Evolutionary conservation across 2,113 vertebrate genomes (phyloP).

Genomic region (Hypomesus transpacificus): DNA sequence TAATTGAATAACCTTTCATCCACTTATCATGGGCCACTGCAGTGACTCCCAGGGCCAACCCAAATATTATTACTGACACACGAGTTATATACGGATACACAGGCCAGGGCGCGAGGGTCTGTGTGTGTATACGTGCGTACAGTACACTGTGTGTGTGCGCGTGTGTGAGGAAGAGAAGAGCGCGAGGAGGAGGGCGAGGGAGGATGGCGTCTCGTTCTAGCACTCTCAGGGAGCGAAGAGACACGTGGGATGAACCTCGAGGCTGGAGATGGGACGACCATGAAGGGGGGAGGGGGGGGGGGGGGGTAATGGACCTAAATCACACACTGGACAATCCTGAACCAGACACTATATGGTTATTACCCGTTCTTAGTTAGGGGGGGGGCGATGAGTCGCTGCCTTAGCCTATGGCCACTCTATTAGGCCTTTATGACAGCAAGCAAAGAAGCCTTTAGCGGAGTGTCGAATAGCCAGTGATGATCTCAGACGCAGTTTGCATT

Average conservation of each 20-base stretch:
- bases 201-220: background rate
- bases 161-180: background rate
- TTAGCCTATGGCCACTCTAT: too few species aligned
- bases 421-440: too few species aligned
- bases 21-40: slow-evolving; percentile 7
- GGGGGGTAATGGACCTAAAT: background rate
- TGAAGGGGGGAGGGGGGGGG: background rate
- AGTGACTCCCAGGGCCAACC: slow-evolving; percentile 2
- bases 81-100: slow-evolving; percentile 8
- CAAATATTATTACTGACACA: slow-evolving; percentile 34
- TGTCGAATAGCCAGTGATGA: background rate
- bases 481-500: too few species aligned
- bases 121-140: background rate
- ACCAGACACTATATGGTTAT: background rate
- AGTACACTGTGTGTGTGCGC: background rate
- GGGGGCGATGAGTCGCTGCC: background rate
- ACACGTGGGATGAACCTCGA: background rate
- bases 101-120: background rate
- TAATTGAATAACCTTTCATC: slow-evolving; percentile 22
- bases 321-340: background rate
- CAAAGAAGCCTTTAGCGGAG: background rate
- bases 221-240: too few species aligned
- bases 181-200: background rate
- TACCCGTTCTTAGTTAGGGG: background rate
- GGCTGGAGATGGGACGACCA: background rate